Base-by-base conservation (phyloP, 1,140 invertebrate genomes). In the Anoplophora glabripennis region DNA sequence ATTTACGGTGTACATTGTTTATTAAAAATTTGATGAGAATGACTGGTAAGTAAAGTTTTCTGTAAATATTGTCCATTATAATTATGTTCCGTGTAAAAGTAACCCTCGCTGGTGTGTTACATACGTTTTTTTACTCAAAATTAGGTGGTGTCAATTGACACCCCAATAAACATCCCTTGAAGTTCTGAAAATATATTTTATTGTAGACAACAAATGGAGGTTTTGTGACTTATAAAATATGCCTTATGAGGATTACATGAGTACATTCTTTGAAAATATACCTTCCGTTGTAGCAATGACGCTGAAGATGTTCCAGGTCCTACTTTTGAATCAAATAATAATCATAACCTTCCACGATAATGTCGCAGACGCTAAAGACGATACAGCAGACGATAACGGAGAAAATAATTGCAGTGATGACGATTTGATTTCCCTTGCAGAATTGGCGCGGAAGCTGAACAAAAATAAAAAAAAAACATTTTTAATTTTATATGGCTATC, bases 361-460 rank as follows among this genome's bases (percentile, higher is more conserved):
- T 38, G 36, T 38, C 9, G 9, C 9, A 38, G n/a, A 9, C 9
- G 36, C 9, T 38, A 38, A 38, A 10, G 9, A 10, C n/a, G 36
- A 38, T 38, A 38, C 36, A 10, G 36, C 9, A 38, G 36, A 38
- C 9, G 9, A n/a, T 38, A 38, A 38, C n/a, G n/a, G n/a, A 9
- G 36, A 38, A 10, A 38, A 10, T 10, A n/a, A 38, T 38, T 9
- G n/a, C 9, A 38, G 36, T n/a, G 36, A 38, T 38, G 40, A 42
- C 17, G 40, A 42, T 42, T 14, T 10, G 12, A 42, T 42, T 12
- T 12, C 40, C 7, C 40, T 42, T n/a, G 40, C 40, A 10, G 40
- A 42, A 42, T 42, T 42, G n/a, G 40, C 40, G 40, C 12, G 40
- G n/a, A 42, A 42, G 40, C n/a, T 42, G 7, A 42, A 42, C n/a